Evolutionary conservation across 2,797 vertebrate genomes (phyloP).

Genomic region (Rhodeus uyekii): DNA sequence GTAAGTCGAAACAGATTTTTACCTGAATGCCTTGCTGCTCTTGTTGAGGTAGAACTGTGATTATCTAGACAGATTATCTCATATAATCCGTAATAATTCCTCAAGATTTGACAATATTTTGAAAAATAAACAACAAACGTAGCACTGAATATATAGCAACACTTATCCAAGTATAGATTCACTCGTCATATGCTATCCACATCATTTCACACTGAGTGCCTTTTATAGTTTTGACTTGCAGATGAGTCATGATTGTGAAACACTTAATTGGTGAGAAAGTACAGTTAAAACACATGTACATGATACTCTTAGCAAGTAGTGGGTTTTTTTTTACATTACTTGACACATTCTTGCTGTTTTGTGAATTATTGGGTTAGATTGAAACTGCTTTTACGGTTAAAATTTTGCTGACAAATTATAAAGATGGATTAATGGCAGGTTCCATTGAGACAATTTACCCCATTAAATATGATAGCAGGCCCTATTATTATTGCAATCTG

Average conservation of each 20-base stretch:
- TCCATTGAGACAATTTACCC: background rate
- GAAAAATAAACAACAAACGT: background rate
- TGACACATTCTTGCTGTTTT: background rate
- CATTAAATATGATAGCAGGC: background rate
- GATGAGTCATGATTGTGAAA: constrained; percentile 14
- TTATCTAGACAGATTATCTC: background rate
- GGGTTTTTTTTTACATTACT: background rate
- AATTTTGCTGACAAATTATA: background rate
- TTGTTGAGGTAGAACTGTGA: background rate
- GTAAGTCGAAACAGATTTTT: background rate
- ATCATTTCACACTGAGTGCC: background rate
- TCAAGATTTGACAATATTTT: background rate
- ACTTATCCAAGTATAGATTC: background rate
- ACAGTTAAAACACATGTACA: background rate
- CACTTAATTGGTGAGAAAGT: background rate
- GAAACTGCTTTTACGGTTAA: background rate
- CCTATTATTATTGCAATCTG: background rate
- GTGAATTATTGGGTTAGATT: background rate
- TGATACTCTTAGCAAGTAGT: background rate
- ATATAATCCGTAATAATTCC: background rate
- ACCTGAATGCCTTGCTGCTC: background rate
- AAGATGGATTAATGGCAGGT: background rate
- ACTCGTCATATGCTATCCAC: background rate
- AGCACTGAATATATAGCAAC: background rate
- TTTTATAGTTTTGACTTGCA: background rate